Evolutionary conservation across 2,797 vertebrate species (phyloP), one percentile per base, ranked within the genome.

Genomic region (Pogoniulus pusillus): DNA sequence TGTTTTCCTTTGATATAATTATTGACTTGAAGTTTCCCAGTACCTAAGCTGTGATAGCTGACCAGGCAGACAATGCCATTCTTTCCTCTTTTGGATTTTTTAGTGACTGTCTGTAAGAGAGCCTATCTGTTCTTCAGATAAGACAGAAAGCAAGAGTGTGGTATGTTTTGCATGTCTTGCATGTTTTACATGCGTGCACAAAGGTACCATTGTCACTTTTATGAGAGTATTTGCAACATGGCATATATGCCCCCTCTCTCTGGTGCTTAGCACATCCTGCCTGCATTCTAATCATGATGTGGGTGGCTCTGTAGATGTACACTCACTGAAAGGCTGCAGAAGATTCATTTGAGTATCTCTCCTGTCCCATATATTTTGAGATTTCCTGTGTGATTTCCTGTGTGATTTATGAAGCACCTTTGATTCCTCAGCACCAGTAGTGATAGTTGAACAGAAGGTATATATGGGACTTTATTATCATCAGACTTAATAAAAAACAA

Each of bases 271-370:
- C 10, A n/a, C 6, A 7, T 76, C 27, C 23, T 73, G 39, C 34
- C 45, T 54, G 7, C 6, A 0, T 30, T 6, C 4, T 6, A 8
- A 7, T 14, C 23, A 3, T 8, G 32, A 19, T 27, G 51, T 12
- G 27, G 4, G 20, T 24, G 20, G 23, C 30, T 32, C 43, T 37
- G 27, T 29, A 35, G 54, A 4, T 29, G 8, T 1, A 1, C 16
- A 13, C 29, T 34, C 2, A 0, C 14, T 17, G 16, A 22, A 35
- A 35, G 47, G 45, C 53, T 73, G 20, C 17, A 12, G 18, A 55
- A 55, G 41, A 32, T 41, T 37, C 9, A 19, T 71, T 10, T 10
- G 37, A 51, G 7, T 23, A 39, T 49, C 51, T 69, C 5, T 3
- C 27, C 29, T 75, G 9, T 16, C 20, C n/a, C 16, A 5, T 6